These are phyloP conservation scores for Asarcornis scutulata DNA, from an alignment of 2,113 vertebrate genomes.

Conservation along the genomic window DNA sequence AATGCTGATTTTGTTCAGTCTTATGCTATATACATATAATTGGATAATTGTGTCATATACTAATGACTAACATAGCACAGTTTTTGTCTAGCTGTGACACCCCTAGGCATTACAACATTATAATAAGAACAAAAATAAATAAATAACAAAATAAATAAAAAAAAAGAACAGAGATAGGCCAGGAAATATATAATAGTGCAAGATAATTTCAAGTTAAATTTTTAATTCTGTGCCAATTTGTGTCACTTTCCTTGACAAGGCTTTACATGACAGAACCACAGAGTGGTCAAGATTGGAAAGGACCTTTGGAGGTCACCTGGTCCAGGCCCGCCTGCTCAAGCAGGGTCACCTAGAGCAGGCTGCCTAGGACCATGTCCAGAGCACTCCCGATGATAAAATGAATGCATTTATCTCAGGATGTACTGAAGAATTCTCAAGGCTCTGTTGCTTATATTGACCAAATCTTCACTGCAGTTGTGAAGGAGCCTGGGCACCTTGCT, in stretches of 20 bases:
- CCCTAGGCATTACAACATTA: neutral
- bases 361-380: neutral
- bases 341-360: neutral
- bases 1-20: neutral
- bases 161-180: neutral
- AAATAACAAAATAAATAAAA: no score
- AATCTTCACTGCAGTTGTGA: neutral
- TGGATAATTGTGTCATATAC: neutral
- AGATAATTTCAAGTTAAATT: neutral
- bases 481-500: neutral
- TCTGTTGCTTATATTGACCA: neutral
- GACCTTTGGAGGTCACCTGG: neutral
- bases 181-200: neutral
- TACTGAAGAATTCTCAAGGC: neutral
- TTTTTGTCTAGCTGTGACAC: neutral
- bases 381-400: neutral
- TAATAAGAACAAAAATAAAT: neutral
- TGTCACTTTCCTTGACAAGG: neutral
- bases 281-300: neutral
- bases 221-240: neutral
- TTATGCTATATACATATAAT: neutral
- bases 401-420: neutral
- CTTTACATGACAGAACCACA: neutral
- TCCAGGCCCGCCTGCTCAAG: neutral
- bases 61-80: neutral